Percentiles rank a stretch among this genome's conserved stretches.
Conservation (phyloP, 2,888 invertebrate genomes). For the Diaprepes abbreviatus region DNA sequence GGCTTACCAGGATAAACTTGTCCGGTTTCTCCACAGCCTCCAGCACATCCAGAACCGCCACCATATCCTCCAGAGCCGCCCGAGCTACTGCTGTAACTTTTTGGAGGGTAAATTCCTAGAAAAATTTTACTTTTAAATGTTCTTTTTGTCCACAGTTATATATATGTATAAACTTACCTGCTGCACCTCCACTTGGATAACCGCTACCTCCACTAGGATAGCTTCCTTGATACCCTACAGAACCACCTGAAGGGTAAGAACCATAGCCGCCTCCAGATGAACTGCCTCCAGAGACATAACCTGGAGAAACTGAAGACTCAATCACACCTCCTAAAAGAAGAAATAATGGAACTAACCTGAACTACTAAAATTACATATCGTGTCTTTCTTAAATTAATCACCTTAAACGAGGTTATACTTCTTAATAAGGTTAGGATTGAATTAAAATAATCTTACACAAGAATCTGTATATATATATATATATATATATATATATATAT, state of each 20-base stretch:
- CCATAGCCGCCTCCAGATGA: conserved; percentile 33
- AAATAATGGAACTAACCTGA: too few species aligned
- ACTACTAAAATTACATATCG: too few species aligned
- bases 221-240: conserved; percentile 19
- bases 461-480: too few species aligned
- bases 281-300: conserved; percentile 46
- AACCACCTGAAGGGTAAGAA: conserved; percentile 19
- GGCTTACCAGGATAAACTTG: conserved; percentile 41
- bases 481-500: too few species aligned
- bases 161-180: conserved; percentile 26
- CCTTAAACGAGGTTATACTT: too few species aligned
- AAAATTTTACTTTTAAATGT: too few species aligned
- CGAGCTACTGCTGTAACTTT: conserved; percentile 18
- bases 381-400: too few species aligned
- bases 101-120: conserved; percentile 32
- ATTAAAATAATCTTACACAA: too few species aligned
- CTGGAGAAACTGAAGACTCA: conserved; percentile 53
- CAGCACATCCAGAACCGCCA: conserved; percentile 28
- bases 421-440: too few species aligned
- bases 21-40: conserved; percentile 36
- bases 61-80: conserved; percentile 20
- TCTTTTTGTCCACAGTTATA: too few species aligned
- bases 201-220: conserved; percentile 25
- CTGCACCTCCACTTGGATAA: conserved; percentile 19
- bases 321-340: conserved; percentile 53